These are phyloP conservation scores for Octomys mimax DNA, from an alignment of 2,797 vertebrate genomes.

Conservation along the genomic window DNA sequence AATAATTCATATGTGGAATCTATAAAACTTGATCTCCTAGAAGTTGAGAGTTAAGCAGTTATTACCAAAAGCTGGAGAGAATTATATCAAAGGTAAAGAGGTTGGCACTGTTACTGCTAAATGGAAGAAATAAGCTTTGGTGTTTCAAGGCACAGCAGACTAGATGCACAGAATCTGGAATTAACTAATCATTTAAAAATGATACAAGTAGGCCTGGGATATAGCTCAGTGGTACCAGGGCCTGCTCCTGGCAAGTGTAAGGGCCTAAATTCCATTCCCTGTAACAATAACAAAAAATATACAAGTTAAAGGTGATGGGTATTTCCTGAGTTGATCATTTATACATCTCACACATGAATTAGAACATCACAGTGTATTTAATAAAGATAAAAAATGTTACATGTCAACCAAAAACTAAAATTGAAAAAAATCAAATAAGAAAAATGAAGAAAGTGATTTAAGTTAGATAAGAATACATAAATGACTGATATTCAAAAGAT, in stretches of 20 bases:
- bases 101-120: not conserved
- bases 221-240: no score
- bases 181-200: not conserved
- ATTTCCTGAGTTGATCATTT: not conserved
- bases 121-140: not conserved
- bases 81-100: not conserved
- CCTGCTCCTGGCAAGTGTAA: no score
- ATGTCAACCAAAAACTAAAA: not conserved
- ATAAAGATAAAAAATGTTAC: not conserved
- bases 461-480: not conserved
- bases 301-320: not conserved
- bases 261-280: no score
- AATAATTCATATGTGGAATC: not conserved
- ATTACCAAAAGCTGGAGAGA: not conserved
- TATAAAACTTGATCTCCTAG: not conserved
- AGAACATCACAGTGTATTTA: not conserved
- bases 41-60: not conserved
- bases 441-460: not conserved
- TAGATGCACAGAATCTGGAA: not conserved
- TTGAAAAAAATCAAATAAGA: not conserved
- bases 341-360: not conserved
- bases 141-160: no score
- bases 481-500: not conserved
- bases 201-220: not conserved
- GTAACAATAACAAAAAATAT: no score